Base-by-base conservation (phyloP, 2,888 invertebrate genomes). In the Didymodactylos carnosus region DNA sequence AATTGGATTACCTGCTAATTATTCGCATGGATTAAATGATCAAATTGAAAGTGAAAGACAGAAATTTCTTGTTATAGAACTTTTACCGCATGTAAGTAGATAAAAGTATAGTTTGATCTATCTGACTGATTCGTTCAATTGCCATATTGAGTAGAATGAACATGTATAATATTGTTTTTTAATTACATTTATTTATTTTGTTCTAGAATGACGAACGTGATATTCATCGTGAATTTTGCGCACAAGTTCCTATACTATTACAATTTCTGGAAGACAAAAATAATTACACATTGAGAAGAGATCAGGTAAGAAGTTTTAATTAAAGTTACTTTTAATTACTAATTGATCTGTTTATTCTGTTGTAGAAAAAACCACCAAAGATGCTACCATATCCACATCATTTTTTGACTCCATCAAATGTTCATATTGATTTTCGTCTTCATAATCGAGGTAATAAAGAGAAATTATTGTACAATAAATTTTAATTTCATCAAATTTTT, bases 391-490 rank as follows among this genome's bases (percentile, higher is more conserved):
- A 80, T 70, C 93, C 94, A 29, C 92, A 91, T 82, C 86, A 89
- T 39, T 94, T 91, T 84, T 88, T 90, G 77, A 94, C 92, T 41
- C 92, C 93, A 70, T 85, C 85, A 78, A 86, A 87, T 16, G 83
- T 84, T 75, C 88, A 91, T 83, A 88, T 94, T 77, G 93, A 94
- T 83, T 86, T 94, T 76, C 87, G 93, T 16, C 86, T 94, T 70
- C 92, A 92, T 85, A 90, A 90, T 78, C 80, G 79, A 79, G n/a
- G n/a, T n/a, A n/a, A n/a, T n/a, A n/a, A n/a, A n/a, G n/a, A n/a
- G n/a, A n/a, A n/a, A n/a, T n/a, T n/a, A n/a, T n/a, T n/a, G n/a
- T n/a, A n/a, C n/a, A n/a, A n/a, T n/a, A n/a, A n/a, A n/a, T n/a
- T n/a, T n/a, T n/a, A n/a, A n/a, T n/a, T n/a, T n/a, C n/a, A n/a